These are phyloP conservation scores for Dascyllus trimaculatus DNA, from an alignment of 2,113 vertebrate genomes.

Conservation along the genomic window DNA sequence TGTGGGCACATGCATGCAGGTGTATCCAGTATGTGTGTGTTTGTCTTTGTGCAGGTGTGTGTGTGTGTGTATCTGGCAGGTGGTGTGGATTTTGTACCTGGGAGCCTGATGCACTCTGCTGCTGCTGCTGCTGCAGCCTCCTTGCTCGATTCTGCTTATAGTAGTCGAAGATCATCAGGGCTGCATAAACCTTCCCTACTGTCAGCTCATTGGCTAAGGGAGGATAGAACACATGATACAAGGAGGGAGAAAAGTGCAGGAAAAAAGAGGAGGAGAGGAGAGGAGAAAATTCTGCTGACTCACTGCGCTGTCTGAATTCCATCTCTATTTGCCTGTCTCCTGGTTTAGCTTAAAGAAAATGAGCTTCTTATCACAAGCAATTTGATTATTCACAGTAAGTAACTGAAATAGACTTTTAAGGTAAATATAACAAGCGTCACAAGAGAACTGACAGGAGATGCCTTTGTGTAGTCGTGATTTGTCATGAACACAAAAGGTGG, in stretches of 20 bases:
- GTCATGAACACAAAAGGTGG: constrained; percentile 60
- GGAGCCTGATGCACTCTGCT: constrained; percentile 49
- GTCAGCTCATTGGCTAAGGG: constrained; percentile 94
- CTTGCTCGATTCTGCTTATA: constrained; percentile 94
- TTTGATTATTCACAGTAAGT: constrained; percentile 14
- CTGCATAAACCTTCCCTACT: constrained; percentile 96
- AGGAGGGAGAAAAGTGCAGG: not conserved
- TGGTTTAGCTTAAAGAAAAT: not conserved
- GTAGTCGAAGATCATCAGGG: constrained; percentile 98
- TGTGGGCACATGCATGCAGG: constrained; percentile 32
- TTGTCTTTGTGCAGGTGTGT: not conserved
- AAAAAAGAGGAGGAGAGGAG: not conserved
- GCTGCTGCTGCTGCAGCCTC: constrained; percentile 87
- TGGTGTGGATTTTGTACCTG: constrained; percentile 65
- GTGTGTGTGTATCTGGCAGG: constrained; percentile 17
- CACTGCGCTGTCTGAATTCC: constrained; percentile 26
- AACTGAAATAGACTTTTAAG: constrained; percentile 10
- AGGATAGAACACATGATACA: constrained; percentile 31
- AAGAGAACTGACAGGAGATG: not conserved
- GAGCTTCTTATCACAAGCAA: not conserved
- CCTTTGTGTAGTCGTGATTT: not conserved
- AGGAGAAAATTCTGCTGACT: constrained; percentile 42
- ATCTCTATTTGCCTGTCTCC: constrained; percentile 6
- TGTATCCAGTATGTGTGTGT: constrained; percentile 24
- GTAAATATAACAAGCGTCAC: not conserved